Conservation (phyloP, 2,888 invertebrate genomes). For the Nasonia oneida region DNA sequence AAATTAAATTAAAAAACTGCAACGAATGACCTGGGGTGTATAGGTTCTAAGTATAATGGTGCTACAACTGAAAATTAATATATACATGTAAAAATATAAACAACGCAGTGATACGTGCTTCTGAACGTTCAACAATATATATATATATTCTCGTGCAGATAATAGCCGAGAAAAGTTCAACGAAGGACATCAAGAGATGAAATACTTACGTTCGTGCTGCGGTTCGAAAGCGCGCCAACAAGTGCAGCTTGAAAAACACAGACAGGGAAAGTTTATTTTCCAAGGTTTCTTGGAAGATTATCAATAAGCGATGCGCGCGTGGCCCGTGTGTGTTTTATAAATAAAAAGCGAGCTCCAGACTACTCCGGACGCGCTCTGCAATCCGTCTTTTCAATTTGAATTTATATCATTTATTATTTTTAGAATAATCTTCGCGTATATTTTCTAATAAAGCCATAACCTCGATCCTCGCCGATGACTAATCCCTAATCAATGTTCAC, state of each 20-base stretch:
- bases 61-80: slow-evolving; percentile 1
- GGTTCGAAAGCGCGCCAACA: slow-evolving; percentile 37
- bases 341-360: slow-evolving; percentile 31
- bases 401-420: neutral
- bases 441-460: neutral
- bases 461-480: neutral
- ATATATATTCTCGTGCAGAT: neutral
- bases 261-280: slow-evolving; percentile 50
- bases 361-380: neutral
- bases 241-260: slow-evolving; percentile 74
- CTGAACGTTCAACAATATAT: neutral
- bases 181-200: neutral
- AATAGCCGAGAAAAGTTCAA: neutral
- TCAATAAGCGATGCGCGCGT: slow-evolving; percentile 4
- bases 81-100: neutral
- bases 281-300: slow-evolving; percentile 47
- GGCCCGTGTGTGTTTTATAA: slow-evolving; percentile 31
- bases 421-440: neutral
- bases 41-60: neutral
- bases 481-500: neutral
- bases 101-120: neutral
- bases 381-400: neutral
- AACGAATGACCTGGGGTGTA: neutral
- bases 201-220: slow-evolving; percentile 54
- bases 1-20: neutral